Evolutionary conservation across 2,797 vertebrate species (phyloP).

Genomic region (Acipenser ruthenus): DNA sequence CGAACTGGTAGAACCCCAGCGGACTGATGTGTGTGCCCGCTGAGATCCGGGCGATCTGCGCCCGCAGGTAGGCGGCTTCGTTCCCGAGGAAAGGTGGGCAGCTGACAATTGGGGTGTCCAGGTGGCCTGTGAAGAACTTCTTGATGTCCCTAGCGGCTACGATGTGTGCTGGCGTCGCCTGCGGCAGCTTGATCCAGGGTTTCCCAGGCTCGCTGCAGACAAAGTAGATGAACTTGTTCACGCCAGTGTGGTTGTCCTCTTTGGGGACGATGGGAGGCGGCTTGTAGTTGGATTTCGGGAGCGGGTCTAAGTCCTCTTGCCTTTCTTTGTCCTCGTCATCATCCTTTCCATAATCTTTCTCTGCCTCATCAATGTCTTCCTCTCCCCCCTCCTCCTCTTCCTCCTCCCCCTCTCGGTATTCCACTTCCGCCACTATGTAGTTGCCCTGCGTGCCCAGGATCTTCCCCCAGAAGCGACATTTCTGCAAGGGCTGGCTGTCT

Average conservation of each 20-base stretch:
- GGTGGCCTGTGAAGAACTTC: conserved; percentile 79
- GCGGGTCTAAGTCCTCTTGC: conserved; percentile 32
- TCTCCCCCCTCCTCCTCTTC: conserved; percentile 47
- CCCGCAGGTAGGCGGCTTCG: conserved; percentile 81
- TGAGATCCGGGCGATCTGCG: conserved; percentile 90
- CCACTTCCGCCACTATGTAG: conserved; percentile 80
- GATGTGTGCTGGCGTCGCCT: conserved; percentile 80
- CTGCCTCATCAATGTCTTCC: conserved; percentile 38
- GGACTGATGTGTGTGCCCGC: conserved; percentile 85
- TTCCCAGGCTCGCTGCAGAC: conserved; percentile 81
- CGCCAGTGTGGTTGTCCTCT: conserved; percentile 67
- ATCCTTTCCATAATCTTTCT: conserved; percentile 27
- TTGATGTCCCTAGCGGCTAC: conserved; percentile 72
- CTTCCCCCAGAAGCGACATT: conserved; percentile 88
- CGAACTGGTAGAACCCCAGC: conserved; percentile 73
- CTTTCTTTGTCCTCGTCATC: conserved; percentile 35
- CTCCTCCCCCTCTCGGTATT: conserved; percentile 58
- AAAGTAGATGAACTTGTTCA: conserved; percentile 82
- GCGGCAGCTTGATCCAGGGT: conserved; percentile 77
- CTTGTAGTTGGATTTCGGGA: conserved; percentile 61
- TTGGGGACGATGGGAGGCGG: conserved; percentile 61
- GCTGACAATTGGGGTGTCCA: conserved; percentile 69
- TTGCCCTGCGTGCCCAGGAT: conserved; percentile 72
- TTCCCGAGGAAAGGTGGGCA: conserved; percentile 88
- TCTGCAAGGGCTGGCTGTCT: conserved; percentile 56